Conservation (phyloP, 2,888 invertebrate species). For the Psylliodes chrysocephalus region DNA sequence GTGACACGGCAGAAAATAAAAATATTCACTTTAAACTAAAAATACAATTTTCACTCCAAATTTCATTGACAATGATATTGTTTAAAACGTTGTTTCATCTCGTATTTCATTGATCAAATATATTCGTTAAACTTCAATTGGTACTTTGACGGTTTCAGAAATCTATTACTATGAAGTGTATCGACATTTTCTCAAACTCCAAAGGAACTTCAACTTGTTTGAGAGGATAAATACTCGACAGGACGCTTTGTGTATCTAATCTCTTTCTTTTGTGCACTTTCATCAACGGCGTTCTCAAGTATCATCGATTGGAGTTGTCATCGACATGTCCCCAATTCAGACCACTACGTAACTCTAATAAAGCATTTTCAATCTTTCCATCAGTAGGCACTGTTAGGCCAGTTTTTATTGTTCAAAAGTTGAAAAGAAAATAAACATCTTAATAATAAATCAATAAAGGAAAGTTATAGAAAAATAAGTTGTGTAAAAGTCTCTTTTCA, state of each 20-base stretch:
- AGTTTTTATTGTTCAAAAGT: no score
- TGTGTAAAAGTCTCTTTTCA: no score
- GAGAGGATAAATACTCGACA: constrained; percentile 19
- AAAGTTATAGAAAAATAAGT: no score
- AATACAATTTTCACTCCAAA: no score
- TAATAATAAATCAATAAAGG: no score
- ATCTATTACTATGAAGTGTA: constrained; percentile 7
- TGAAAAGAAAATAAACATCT: no score
- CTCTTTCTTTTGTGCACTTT: constrained; percentile 5
- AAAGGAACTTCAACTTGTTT: constrained; percentile 6
- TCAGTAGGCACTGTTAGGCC: not conserved
- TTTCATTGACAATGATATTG: no score
- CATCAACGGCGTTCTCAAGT: constrained; percentile 19
- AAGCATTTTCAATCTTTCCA: not conserved
- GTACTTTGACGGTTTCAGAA: constrained; percentile 9
- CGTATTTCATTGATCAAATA: no score
- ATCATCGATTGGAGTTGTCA: constrained; percentile 20
- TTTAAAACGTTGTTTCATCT: no score
- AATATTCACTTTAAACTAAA: no score
- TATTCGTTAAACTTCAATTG: constrained; percentile 3
- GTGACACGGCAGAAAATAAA: no score
- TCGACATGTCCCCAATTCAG: constrained; percentile 6
- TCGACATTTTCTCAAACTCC: constrained; percentile 11
- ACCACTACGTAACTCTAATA: not conserved
- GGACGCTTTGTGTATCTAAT: not conserved